A percentile compares a stretch with the other conserved stretches of the same genome.
phyloP scores from a whole-genome alignment of 2,113 vertebrate species.

The Podilymbus podiceps region DNA sequence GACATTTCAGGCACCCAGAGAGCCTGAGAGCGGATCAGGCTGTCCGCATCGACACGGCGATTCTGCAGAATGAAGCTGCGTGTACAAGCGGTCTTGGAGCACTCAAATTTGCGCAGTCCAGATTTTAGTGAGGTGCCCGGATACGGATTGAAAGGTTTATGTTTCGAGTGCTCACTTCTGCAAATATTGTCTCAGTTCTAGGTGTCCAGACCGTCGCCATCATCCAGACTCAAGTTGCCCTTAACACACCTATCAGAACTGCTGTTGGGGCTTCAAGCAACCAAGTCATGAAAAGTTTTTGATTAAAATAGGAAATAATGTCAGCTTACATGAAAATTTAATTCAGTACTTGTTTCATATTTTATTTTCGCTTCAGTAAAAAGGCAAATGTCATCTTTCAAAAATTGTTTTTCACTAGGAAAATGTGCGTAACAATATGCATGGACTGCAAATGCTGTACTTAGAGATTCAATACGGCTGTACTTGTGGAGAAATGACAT shows the following conservation, averaged over 20 bases:
- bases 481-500: background rate
- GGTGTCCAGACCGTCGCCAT: background rate
- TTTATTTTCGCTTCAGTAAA: background rate
- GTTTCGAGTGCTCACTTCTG: background rate
- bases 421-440: background rate
- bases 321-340: background rate
- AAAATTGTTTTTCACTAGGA: background rate
- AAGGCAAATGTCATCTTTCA: background rate
- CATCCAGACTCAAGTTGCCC: fast-evolving
- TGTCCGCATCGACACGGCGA: fast-evolving
- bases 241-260: background rate
- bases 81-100: background rate
- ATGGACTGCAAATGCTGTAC: background rate
- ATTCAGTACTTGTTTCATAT: background rate
- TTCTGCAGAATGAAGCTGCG: background rate
- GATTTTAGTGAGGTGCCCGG: background rate
- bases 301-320: background rate
- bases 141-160: background rate
- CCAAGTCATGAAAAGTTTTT: background rate
- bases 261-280: background rate
- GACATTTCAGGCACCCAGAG: background rate
- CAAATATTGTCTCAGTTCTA: background rate
- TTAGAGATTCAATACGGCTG: background rate
- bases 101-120: background rate
- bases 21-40: background rate